Evolutionary conservation across 2,797 vertebrate genomes (phyloP).

Genomic region (Rallus crepitans): DNA sequence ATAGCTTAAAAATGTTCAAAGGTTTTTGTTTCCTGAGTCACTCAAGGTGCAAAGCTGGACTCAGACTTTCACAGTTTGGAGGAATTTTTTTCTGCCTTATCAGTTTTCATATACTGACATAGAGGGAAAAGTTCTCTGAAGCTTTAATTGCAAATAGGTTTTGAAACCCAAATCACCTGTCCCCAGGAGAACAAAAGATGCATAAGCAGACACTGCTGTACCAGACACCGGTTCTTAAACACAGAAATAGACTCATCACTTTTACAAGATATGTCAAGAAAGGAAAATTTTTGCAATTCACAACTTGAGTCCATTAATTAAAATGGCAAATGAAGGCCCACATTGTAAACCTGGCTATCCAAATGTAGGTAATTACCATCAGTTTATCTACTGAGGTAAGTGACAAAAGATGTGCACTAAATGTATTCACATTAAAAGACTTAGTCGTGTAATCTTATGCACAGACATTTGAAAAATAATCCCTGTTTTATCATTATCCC

Average conservation of each 20-base stretch:
- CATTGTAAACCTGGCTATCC: neutral
- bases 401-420: neutral
- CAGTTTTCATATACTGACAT: neutral
- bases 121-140: neutral
- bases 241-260: neutral
- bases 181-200: neutral
- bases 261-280: conserved; percentile 3
- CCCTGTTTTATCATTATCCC: neutral
- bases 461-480: neutral
- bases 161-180: neutral
- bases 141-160: neutral
- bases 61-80: neutral
- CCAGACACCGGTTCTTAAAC: neutral
- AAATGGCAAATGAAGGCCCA: neutral
- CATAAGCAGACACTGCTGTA: neutral
- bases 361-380: neutral
- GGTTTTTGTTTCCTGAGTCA: neutral
- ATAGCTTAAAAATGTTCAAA: neutral
- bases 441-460: neutral
- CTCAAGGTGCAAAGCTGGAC: neutral
- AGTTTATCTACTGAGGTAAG: neutral
- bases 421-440: neutral
- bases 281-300: neutral
- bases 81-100: neutral
- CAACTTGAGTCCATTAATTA: neutral